phyloP scores from a whole-genome alignment of 2,888 invertebrate species.

The Heterodera filipjevi region DNA sequence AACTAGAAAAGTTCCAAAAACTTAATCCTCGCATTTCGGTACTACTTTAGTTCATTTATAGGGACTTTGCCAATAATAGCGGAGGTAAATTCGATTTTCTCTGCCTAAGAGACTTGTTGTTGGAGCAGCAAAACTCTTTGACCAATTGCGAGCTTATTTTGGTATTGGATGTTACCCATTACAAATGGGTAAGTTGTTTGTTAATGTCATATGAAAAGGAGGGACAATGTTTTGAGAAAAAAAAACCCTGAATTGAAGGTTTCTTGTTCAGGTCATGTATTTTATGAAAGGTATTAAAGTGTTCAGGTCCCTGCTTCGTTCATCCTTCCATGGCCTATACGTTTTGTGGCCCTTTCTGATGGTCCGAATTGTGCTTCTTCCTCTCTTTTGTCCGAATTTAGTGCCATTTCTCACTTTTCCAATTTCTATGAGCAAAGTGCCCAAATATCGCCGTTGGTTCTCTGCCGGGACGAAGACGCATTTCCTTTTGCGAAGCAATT shows the following conservation, averaged over 20 bases:
- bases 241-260: too few species aligned
- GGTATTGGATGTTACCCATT: conserved; percentile 4
- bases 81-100: not conserved
- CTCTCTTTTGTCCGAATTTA: conserved; percentile 1
- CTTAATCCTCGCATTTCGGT: too few species aligned
- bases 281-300: too few species aligned
- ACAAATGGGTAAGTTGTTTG: not conserved
- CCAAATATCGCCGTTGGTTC: not conserved
- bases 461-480: conserved; percentile 4
- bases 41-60: not conserved
- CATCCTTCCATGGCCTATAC: not conserved
- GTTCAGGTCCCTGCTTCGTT: not conserved
- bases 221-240: too few species aligned
- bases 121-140: not conserved
- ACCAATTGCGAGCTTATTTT: not conserved
- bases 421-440: not conserved
- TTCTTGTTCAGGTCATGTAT: too few species aligned
- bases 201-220: not conserved
- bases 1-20: too few species aligned
- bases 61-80: not conserved
- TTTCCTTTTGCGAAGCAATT: not conserved
- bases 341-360: not conserved
- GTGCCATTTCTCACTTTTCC: not conserved
- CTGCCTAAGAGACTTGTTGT: not conserved
- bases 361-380: not conserved